Base-by-base conservation (phyloP, 2,113 vertebrate genomes). In the Gymnocephalus cernua region DNA sequence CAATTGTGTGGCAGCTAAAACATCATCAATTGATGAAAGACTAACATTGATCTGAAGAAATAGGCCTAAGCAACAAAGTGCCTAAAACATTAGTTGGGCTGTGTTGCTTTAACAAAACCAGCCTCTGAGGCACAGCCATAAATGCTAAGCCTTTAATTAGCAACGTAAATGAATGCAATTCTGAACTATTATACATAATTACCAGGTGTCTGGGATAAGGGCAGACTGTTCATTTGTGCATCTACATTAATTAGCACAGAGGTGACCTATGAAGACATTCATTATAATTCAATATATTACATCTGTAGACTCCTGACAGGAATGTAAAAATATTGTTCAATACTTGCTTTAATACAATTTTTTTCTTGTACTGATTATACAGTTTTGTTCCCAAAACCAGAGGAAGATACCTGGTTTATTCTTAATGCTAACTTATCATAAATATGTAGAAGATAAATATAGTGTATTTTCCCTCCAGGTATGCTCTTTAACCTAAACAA, bases 21-120 rank as follows among this genome's bases (percentile, higher is more conserved):
- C 85, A 91, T 88, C 87, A 93, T 88, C 87, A 91, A 77, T 88
- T 79, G 87, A 85, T 79, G 47, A 91, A 88, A 88, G 85, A 86
- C 76, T 86, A 85, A 90, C 82, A 82, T 77, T 88, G 86, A 87
- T 79, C 57, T 85, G 75, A 83, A 87, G 77, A 64, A 29, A 88
- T 25, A 69, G 27, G 35, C 27, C 25, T 6, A 16, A 14, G n/a
- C 47, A 62, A 45, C 25, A 61, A 59, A 58, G 38, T 80, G 80
- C 23, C 69, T 64, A 53, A 84, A 85, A 80, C 51, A 77, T 50
- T 21, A 48, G 48, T 58, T 21, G 32, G 32, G 21, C 23, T n/a
- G 48, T 75, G 67, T 74, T 62, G 72, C 56, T 70, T 84, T 74
- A 76, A 51, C 69, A 71, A 79, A 89, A 85, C 38, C 23, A 65